Conservation (phyloP, 2,797 vertebrate species). For the Epinephelus awoara region DNA sequence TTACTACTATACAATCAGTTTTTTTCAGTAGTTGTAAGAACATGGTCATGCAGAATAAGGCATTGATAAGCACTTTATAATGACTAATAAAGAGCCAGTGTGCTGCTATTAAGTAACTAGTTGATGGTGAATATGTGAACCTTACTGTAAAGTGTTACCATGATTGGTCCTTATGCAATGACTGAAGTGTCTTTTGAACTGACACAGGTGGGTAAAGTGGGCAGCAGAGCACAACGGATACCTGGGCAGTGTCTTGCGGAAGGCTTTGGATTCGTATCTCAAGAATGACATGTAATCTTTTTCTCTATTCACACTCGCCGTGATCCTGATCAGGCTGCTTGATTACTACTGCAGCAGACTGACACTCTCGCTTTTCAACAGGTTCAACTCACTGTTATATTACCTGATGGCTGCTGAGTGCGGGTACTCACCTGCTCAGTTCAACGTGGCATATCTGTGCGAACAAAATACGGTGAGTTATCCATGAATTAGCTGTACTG, state of each 20-base stretch:
- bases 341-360: neutral
- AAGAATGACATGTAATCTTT: slow-evolving; percentile 80
- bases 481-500: neutral
- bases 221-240: slow-evolving; percentile 87
- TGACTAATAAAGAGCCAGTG: too few relatives aligned
- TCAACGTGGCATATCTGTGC: slow-evolving; percentile 87
- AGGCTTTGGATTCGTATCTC: slow-evolving; percentile 84
- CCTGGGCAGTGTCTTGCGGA: slow-evolving; percentile 83
- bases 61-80: too few relatives aligned
- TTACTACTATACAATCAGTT: too few relatives aligned
- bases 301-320: slow-evolving; percentile 10
- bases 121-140: too few relatives aligned
- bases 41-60: too few relatives aligned
- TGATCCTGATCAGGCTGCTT: neutral
- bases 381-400: slow-evolving; percentile 83
- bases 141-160: too few relatives aligned
- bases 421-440: slow-evolving; percentile 85
- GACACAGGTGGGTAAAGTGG: slow-evolving; percentile 87
- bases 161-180: neutral
- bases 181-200: slow-evolving; percentile 25
- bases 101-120: too few relatives aligned
- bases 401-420: slow-evolving; percentile 86
- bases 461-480: slow-evolving; percentile 83
- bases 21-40: too few relatives aligned
- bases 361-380: slow-evolving; percentile 53